Base-by-base conservation (phyloP, 2,113 vertebrate species). In the Scalopus aquaticus region DNA sequence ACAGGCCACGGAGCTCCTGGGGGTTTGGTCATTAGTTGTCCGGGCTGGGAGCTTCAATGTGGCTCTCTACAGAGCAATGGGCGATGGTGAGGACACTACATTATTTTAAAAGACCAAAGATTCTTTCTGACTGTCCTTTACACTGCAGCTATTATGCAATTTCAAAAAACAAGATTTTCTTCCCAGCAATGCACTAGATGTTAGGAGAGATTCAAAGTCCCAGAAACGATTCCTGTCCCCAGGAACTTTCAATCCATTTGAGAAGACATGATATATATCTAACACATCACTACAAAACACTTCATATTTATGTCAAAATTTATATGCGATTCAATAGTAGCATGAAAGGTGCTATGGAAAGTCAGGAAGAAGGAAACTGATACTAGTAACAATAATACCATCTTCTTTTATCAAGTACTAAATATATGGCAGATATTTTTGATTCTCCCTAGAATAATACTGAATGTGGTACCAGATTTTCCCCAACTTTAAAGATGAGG, bases 1-100 rank as follows among this genome's bases (percentile, higher is more conserved):
- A 86, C 32, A 65, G 35, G 13, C 60, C 51, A 67, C 24, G 86
- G 46, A 83, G 12, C 24, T 81, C 19, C 42, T 60, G 26, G 74
- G 9, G 42, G 64, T 74, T 37, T 93, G 35, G 13, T 74, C 46
- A 87, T 93, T 88, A 95, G 44, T 83, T 90, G 9, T 90, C 44
- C 89, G 28, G 28, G 30, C 30, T 64, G 24, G 60, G 69, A 95
- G 30, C 20, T 93, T 93, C 91, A 79, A 70, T 95, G 17, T 26
- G n/a, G 24, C 37, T 83, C 30, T 70, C 69, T 49, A 11, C 32
- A 82, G 37, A 90, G 32, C 58, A 90, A 42, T 79, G 54, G 26
- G 73, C 76, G 16, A 37, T 51, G 58, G 44, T 56, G 35, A 73
- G 44, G 37, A 73, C 84, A 28, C 13, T 39, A 62, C 32, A 24